These are phyloP conservation scores for Parus major DNA, from an alignment of 2,113 vertebrate genomes.

Conservation along the genomic window DNA sequence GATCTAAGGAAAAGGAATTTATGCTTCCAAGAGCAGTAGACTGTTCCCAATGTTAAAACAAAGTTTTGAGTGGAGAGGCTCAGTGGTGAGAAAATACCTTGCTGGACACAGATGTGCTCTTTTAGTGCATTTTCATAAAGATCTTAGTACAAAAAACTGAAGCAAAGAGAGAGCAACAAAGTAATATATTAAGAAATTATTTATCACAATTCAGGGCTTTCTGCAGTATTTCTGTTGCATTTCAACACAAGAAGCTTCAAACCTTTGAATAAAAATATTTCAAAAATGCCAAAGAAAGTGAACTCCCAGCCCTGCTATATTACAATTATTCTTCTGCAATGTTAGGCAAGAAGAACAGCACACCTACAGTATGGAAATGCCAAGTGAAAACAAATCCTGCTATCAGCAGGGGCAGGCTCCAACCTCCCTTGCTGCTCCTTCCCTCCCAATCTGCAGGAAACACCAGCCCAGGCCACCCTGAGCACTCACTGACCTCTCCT, in stretches of 20 bases:
- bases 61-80: neutral
- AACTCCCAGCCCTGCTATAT: neutral
- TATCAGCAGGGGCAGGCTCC: neutral
- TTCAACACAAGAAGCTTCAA: neutral
- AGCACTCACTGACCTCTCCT: neutral
- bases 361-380: neutral
- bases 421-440: neutral
- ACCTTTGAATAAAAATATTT: neutral
- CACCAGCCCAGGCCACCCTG: neutral
- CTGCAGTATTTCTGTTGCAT: neutral
- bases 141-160: neutral
- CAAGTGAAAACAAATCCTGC: slow-evolving; percentile 12
- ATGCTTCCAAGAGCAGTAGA: neutral
- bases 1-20: neutral
- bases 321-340: neutral
- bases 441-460: neutral
- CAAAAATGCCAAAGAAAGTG: neutral
- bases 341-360: neutral
- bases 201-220: neutral
- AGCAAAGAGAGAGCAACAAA: neutral
- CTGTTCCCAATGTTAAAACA: neutral
- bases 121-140: neutral
- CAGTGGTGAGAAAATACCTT: neutral
- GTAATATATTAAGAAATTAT: neutral
- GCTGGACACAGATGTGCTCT: neutral